Evolutionary conservation across 2,113 vertebrate genomes (phyloP).

Genomic region (Piprites chloris): DNA sequence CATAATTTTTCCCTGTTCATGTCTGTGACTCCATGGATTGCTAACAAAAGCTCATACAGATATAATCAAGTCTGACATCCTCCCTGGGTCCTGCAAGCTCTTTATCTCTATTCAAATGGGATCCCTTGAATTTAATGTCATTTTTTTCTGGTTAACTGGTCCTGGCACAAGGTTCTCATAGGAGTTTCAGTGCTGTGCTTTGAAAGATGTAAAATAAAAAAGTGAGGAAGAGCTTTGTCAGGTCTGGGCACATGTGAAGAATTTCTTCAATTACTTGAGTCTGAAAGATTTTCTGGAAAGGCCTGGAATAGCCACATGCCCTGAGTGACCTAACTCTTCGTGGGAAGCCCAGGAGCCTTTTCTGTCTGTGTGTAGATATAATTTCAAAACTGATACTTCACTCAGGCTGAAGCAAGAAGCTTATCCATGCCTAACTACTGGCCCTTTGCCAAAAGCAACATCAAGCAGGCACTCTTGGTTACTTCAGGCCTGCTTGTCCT

Average conservation of each 20-base stretch:
- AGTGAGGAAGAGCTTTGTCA: neutral
- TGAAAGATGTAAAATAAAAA: neutral
- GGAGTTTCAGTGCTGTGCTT: neutral
- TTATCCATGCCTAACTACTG: neutral
- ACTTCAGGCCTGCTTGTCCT: neutral
- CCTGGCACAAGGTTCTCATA: neutral
- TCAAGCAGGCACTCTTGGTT: neutral
- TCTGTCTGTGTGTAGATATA: rapidly evolving
- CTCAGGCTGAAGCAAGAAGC: neutral
- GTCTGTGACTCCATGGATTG: neutral
- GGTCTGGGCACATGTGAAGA: neutral
- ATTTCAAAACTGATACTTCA: neutral
- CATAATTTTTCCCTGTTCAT: neutral
- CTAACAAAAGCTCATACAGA: neutral
- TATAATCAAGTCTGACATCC: neutral
- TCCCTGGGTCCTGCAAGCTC: neutral
- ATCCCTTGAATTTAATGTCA: neutral
- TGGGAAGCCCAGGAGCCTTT: neutral
- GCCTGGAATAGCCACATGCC: neutral
- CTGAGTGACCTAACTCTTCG: neutral
- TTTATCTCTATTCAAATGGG: neutral
- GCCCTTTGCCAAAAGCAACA: neutral
- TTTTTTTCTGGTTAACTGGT: neutral
- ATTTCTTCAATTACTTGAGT: neutral
- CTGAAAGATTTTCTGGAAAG: neutral